A percentile compares a stretch with the other conserved stretches of the same genome.
Conservation (phyloP, 2,113 vertebrate species). For the Sialia sialis region DNA sequence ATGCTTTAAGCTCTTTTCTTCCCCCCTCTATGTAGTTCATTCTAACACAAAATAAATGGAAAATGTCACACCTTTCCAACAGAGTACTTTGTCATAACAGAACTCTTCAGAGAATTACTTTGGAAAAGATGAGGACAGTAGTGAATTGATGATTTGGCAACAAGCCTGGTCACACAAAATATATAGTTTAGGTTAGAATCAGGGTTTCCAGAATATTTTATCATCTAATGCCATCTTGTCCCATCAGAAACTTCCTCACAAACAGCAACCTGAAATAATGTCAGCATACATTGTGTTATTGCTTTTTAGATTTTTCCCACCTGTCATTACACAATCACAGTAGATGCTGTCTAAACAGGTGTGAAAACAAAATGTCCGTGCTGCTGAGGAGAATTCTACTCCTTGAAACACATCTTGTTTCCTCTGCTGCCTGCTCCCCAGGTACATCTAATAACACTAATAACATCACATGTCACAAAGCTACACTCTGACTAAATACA, state of each 20-base stretch:
- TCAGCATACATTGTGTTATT: background rate
- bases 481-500: background rate
- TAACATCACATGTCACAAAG: background rate
- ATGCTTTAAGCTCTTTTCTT: background rate
- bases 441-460: background rate
- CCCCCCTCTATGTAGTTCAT: background rate
- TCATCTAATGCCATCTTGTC: background rate
- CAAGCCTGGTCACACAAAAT: background rate
- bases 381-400: background rate
- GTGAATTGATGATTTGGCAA: background rate
- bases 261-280: background rate
- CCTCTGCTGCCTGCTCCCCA: background rate
- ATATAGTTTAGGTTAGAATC: background rate
- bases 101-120: background rate
- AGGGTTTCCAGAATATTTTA: background rate
- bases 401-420: background rate
- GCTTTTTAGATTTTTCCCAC: background rate
- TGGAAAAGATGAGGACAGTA: background rate
- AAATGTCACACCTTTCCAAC: constrained; percentile 17
- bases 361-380: background rate
- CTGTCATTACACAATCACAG: background rate
- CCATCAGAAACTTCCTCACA: background rate
- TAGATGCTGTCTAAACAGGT: background rate
- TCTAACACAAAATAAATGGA: constrained; percentile 32
- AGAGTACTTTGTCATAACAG: constrained; percentile 12